Base-by-base conservation (phyloP, 2,888 invertebrate genomes). In the Ophion costatus region DNA sequence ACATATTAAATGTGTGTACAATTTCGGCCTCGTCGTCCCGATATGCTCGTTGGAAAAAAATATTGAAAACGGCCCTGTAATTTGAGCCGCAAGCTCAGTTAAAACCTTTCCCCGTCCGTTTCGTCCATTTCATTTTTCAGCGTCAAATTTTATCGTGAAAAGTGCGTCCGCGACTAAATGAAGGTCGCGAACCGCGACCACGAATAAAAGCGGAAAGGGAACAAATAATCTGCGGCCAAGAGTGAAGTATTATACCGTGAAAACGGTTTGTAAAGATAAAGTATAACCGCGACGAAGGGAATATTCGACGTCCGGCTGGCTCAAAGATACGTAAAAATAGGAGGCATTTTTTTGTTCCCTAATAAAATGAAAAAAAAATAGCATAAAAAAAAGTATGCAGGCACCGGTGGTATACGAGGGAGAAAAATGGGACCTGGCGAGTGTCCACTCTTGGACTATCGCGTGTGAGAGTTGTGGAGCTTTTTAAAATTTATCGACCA, bases 401-500 rank as follows among this genome's bases (percentile, higher is more conserved):
- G 63, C 42, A 59, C 22, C 9, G 59, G 17, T 76, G 69, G 56
- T 29, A 61, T 57, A n/a, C 10, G 42, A 66, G 76, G 24, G 70
- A 56, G 66, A 73, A 80, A 80, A 80, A 76, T 71, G 59, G 59
- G 22, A 22, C 22, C 59, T 9, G 59, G 74, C 73, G 63, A 81
- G 59, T 81, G 77, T 80, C 80, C 78, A 69, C 70, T 81, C 70
- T 81, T 66, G 70, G 75, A 66, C 66, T 71, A 80, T 84, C 80
- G 74, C 82, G 79, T 59, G 76, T 22, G 56, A 76, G 82, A 5
- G 73, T 78, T 78, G 59, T 78, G 76, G 51, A 81, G 67, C 71
- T 74, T 85, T 85, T 82, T 83, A 38, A 33, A 71, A 82, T 85
- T 85, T 85, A 85, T 85, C 84, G 84, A 85, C 84, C 82, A 82